Conservation (phyloP, 2,797 vertebrate genomes). For the Melopsittacus undulatus region DNA sequence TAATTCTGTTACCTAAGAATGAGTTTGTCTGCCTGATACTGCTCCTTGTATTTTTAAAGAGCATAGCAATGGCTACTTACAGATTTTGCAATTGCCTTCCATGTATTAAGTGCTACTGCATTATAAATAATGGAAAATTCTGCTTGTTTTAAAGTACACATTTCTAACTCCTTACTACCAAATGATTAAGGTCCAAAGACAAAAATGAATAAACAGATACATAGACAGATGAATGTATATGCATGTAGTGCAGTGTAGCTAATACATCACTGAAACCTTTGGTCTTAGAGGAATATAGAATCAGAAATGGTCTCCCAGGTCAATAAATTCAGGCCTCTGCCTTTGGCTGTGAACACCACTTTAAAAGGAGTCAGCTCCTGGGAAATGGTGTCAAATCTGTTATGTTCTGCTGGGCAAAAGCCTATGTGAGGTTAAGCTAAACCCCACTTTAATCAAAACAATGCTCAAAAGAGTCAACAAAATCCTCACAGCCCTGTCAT, state of each 20-base stretch:
- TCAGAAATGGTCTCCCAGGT: neutral
- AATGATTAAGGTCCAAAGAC: neutral
- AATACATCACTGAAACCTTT: neutral
- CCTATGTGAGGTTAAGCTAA: neutral
- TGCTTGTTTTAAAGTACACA: neutral
- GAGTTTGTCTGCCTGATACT: neutral
- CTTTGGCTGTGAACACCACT: neutral
- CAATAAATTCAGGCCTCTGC: neutral
- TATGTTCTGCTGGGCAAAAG: neutral
- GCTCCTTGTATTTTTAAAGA: neutral
- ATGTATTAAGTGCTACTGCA: neutral
- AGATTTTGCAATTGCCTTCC: neutral
- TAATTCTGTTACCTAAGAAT: neutral
- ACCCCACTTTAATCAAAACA: neutral
- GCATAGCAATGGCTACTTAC: neutral
- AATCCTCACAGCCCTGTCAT: neutral
- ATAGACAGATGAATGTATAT: neutral
- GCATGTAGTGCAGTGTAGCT: neutral
- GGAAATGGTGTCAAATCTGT: neutral
- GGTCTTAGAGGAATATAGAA: neutral
- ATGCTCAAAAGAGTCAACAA: neutral
- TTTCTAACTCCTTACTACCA: neutral
- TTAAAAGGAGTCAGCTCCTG: neutral
- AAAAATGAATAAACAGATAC: neutral
- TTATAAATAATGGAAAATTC: slow-evolving; percentile 5